phyloP scores from a whole-genome alignment of 2,113 vertebrate species.

The Peromyscus californicus region DNA sequence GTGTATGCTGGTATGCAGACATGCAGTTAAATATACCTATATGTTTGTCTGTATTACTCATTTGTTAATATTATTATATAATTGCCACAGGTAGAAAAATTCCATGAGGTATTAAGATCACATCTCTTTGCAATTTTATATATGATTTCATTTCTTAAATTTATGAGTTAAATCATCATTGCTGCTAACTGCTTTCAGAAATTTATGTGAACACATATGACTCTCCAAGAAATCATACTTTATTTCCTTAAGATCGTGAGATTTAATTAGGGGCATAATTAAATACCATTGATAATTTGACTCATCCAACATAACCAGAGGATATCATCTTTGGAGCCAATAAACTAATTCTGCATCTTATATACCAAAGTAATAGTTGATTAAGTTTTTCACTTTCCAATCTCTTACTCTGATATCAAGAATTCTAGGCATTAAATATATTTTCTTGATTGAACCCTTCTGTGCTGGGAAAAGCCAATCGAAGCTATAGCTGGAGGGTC shows the following conservation, averaged over 20 bases:
- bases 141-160: neutral
- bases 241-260: neutral
- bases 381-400: slow-evolving; percentile 42
- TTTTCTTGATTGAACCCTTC: slow-evolving; percentile 25
- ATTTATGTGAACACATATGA: neutral
- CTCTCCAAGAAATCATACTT: neutral
- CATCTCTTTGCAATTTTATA: neutral
- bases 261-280: neutral
- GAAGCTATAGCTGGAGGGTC: neutral
- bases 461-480: neutral
- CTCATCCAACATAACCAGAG: neutral
- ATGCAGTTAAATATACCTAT: neutral
- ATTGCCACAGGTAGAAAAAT: neutral
- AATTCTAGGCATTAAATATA: slow-evolving; percentile 47
- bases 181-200: neutral
- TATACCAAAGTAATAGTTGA: neutral
- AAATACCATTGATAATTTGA: slow-evolving; percentile 1
- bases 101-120: neutral
- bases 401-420: slow-evolving; percentile 50
- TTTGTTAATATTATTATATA: neutral
- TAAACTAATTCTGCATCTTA: slow-evolving; percentile 7
- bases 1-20: neutral
- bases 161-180: neutral
- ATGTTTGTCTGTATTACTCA: neutral
- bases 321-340: slow-evolving; percentile 4